Evolutionary conservation across 1,140 invertebrate genomes (phyloP), one percentile per base, ranked within the genome.

Genomic region (Adelges cooleyi): DNA sequence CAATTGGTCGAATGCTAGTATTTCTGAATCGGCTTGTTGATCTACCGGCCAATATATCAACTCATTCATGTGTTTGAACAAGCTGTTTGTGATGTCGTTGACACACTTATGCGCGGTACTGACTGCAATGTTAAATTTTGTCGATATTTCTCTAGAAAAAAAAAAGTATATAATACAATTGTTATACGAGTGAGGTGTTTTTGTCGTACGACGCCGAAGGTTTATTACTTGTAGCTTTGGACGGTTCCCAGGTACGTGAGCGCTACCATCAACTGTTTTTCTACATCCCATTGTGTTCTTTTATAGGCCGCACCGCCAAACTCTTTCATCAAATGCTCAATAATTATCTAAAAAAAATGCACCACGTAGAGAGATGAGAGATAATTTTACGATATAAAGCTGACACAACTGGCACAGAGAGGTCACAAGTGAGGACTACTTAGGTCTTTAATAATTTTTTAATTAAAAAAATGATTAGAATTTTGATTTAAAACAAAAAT

Each of bases 31-130:
- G 1, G 25, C 56, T 33, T 62, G 56, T 29, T 62, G 22, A 33
- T 48, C 44, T 2, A 62, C 22, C 1, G 56, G 56, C 56, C 56
- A 62, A 62, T 48, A 62, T 8, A 62, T 62, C 3, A 62, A 2
- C 46, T 62, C 56, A 48, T 25, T 18, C 56, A 62, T 62, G n/a
- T 6, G n/a, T 22, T 62, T 48, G 33, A 62, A 62, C 8, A 62
- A 29, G 15, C 25, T 33, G 9, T 18, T 48, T 29, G 25, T 29
- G 13, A 62, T 25, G 10, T 62, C 56, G 29, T 33, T 62, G 10
- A 62, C 56, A 46, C 56, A 62, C 15, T 62, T 62, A 18, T 62
- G 56, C 44, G 56, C 42, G 10, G 56, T 62, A 13, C 56, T 62
- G 20, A 62, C 20, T 15, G 56, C 56, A 1, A 62, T 48, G 11